Evolutionary conservation across 2,797 vertebrate species (phyloP).

Genomic region (Sandelia bainsii): DNA sequence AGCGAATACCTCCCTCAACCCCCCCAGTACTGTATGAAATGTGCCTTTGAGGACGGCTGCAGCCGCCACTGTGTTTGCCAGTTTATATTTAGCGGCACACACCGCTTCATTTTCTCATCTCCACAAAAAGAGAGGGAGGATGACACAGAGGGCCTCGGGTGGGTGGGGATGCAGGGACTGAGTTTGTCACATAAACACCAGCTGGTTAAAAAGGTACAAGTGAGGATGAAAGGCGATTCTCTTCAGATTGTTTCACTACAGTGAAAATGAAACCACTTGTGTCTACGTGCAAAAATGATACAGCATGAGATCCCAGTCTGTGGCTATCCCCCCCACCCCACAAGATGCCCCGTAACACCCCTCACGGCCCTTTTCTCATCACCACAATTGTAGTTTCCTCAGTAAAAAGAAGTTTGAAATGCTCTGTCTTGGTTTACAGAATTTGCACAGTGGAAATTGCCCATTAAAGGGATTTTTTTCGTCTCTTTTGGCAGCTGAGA

Average conservation of each 20-base stretch:
- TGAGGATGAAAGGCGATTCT: conserved; percentile 46
- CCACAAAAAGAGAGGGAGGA: conserved; percentile 44
- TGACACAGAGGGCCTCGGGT: conserved; percentile 59
- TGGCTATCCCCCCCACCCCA: too few relatives aligned
- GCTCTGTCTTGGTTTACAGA: conserved; percentile 71
- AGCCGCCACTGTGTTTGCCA: conserved; percentile 82
- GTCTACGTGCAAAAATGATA: conserved; percentile 2
- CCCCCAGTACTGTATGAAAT: conserved; percentile 86
- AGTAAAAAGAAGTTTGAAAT: conserved; percentile 65
- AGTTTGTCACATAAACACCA: conserved; percentile 54
- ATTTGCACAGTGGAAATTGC: conserved; percentile 79
- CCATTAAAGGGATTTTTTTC: conserved; percentile 78
- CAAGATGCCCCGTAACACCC: conserved; percentile 51
- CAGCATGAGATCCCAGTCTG: too few relatives aligned
- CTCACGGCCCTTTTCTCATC: conserved; percentile 80
- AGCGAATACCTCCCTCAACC: conserved; percentile 85
- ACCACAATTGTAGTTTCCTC: not conserved
- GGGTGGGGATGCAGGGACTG: conserved; percentile 3
- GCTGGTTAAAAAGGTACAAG: conserved; percentile 57
- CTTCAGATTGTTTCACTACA: conserved; percentile 19
- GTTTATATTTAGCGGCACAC: conserved; percentile 90
- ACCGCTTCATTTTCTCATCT: conserved; percentile 61
- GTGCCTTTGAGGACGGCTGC: conserved; percentile 87
- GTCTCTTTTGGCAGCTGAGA: conserved; percentile 80
- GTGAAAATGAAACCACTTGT: not conserved